phyloP scores from a whole-genome alignment of 2,113 vertebrate species.

The Carollia perspicillata region DNA sequence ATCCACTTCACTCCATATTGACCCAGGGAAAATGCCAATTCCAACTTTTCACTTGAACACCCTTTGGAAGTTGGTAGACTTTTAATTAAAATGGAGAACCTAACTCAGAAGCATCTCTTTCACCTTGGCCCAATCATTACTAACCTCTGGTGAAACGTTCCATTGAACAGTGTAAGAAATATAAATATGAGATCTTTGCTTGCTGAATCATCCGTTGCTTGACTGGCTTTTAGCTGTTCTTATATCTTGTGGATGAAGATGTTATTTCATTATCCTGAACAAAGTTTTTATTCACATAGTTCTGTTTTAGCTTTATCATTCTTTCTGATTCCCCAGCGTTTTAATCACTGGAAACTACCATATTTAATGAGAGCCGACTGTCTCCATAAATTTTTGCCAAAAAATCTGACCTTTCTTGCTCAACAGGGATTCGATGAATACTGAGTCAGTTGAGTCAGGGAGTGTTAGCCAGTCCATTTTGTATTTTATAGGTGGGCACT shows the following conservation, averaged over 20 bases:
- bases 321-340: background rate
- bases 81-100: background rate
- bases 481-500: background rate
- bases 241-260: background rate
- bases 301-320: background rate
- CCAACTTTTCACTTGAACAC: background rate
- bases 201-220: background rate
- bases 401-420: background rate
- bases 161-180: background rate
- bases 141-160: background rate
- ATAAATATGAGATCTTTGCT: background rate
- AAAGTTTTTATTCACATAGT: background rate
- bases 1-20: background rate
- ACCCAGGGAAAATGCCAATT: background rate
- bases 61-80: constrained; percentile 9
- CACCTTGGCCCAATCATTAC: background rate
- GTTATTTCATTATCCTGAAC: background rate
- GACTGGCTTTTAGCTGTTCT: background rate
- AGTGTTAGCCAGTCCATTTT: background rate
- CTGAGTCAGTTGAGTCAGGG: background rate
- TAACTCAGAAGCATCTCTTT: background rate
- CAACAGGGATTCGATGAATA: background rate
- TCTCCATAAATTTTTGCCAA: background rate
- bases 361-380: background rate
- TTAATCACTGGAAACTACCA: background rate